A percentile compares a stretch with the other conserved stretches of the same genome.
phyloP scores from a whole-genome alignment of 2,888 invertebrate genomes.

The Hemaris fuciformis region DNA sequence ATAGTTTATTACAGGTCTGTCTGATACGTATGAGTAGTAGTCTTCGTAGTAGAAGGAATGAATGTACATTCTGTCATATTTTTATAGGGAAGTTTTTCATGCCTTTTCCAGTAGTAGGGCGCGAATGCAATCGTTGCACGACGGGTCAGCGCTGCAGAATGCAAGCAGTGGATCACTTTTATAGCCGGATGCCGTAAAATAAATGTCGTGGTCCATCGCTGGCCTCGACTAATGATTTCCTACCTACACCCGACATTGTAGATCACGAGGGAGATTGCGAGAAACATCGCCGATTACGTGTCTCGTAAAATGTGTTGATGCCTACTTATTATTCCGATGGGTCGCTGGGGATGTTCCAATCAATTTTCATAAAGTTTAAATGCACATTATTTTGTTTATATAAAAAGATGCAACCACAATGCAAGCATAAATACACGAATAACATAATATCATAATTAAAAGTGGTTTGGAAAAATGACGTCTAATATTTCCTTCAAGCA shows the following conservation, averaged over 20 bases:
- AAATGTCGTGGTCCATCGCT: conserved; percentile 79
- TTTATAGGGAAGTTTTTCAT: neutral
- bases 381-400: no score
- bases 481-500: no score
- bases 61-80: neutral
- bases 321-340: neutral
- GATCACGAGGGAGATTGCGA: conserved; percentile 25
- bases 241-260: conserved; percentile 50
- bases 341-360: neutral
- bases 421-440: no score
- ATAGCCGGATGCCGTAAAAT: conserved; percentile 81
- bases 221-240: conserved; percentile 73
- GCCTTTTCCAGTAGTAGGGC: conserved; percentile 40
- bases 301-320: conserved; percentile 1
- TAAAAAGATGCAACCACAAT: no score
- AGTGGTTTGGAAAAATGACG: no score
- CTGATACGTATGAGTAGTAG: no score
- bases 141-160: conserved; percentile 67
- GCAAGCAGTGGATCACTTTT: conserved; percentile 81
- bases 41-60: no score
- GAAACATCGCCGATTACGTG: conserved; percentile 15
- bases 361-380: no score
- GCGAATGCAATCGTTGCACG: conserved; percentile 13
- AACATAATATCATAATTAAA: no score
- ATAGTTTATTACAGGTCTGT: neutral